Base-by-base conservation (phyloP, 1,140 invertebrate genomes). In the Alviniconcha marisindica region DNA sequence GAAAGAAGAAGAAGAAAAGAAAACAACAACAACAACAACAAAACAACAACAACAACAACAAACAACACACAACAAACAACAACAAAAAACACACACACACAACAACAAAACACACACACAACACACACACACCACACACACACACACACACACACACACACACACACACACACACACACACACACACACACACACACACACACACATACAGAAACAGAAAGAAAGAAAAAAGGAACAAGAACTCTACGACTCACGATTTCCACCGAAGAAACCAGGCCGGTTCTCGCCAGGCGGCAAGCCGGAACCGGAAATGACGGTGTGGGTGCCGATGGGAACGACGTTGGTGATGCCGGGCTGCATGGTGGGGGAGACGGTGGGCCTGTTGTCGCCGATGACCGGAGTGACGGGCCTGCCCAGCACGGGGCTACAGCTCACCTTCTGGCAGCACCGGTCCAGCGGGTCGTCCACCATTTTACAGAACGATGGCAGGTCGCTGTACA, bases 361-460 rank as follows among this genome's bases (percentile, higher is more conserved):
- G 79, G 84, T 79, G n/a, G 78, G 42, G 80, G 89, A 48, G 81
- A 66, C 31, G 71, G 86, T 56, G 56, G 83, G 44, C 77, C 38
- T 28, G 60, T 63, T 77, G 89, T 86, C 51, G 51, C 85, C 69
- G 81, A 85, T 42, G 7, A 81, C 42, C 24, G 79, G 79, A 12
- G 44, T 28, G 81, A 87, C 24, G 86, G 87, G 40, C 21, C 28
- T 71, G n/a, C 77, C 40, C 12, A 85, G 18, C 15, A 60, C 51
- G n/a, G 77, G 78, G 14, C 15, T 44, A 83, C 89, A 90, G 10
- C 74, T 73, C 51, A 85, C 85, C 21, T 36, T 78, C 84, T 88
- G 85, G 85, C 89, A 90, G 81, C 89, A 90, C 31, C 44, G 31
- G 56, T 90, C 88, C 60, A 78, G 85, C 1, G 87, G 86, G 80